These are phyloP conservation scores for Oryzias sinensis DNA, from an alignment of 2,797 vertebrate species.

Conservation along the genomic window DNA sequence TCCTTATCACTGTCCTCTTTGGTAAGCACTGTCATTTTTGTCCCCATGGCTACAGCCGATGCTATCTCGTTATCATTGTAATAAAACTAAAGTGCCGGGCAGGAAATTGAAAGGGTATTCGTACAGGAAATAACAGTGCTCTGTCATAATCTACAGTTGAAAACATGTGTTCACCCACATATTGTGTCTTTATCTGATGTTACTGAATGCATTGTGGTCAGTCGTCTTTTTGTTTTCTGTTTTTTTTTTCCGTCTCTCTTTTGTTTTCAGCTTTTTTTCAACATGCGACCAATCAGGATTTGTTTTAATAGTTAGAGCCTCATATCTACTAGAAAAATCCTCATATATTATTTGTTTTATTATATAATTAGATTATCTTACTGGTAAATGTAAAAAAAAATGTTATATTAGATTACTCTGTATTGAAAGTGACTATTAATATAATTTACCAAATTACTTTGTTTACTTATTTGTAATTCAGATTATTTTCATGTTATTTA, in stretches of 20 bases:
- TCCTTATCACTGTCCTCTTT: conserved; percentile 71
- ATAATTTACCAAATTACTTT: no score
- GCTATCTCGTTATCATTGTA: conserved; percentile 82
- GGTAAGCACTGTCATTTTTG: conserved; percentile 64
- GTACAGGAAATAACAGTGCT: conserved; percentile 98
- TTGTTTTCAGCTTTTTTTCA: conserved; percentile 44
- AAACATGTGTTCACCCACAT: conserved; percentile 89
- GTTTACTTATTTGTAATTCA: no score
- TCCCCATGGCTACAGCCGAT: conserved; percentile 83
- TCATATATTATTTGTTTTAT: not conserved
- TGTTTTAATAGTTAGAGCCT: conserved; percentile 12
- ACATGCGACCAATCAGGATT: conserved; percentile 21
- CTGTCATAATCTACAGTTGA: conserved; percentile 95
- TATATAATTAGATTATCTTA: conserved; percentile 12
- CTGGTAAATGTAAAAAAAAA: no score
- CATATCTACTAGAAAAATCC: conserved; percentile 3
- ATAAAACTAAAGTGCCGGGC: conserved; percentile 87
- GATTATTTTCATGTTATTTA: no score
- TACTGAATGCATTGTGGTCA: conserved; percentile 66
- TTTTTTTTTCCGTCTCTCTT: conserved; percentile 13
- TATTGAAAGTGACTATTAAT: no score
- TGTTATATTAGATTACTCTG: no score
- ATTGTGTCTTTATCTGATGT: conserved; percentile 88
- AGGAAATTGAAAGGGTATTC: conserved; percentile 99
- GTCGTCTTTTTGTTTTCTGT: conserved; percentile 43